Base-by-base conservation (phyloP, 2,797 vertebrate genomes). In the Paratrypauchen microcephalus region DNA sequence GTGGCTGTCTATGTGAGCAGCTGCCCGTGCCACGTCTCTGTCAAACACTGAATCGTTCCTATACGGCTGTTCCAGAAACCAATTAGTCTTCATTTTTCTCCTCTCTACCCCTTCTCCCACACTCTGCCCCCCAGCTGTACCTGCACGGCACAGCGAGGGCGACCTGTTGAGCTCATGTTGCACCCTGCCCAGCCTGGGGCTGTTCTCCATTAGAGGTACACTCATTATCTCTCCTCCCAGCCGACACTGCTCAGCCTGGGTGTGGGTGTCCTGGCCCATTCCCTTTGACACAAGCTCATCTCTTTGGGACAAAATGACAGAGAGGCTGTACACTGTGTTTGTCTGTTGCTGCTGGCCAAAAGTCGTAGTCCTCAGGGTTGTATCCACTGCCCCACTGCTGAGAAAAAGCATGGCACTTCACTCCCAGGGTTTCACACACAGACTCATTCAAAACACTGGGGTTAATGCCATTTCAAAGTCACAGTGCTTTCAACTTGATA, bases 61-160 rank as follows among this genome's bases (percentile, higher is more conserved):
- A 47, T 36, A 84, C 61, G 79, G 74, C 48, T 85, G 87, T 83
- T 87, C 84, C 67, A 85, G 68, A 89, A 94, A 94, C 92, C 88
- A 85, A 92, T 94, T 88, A 1, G 84, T 91, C 91, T 83, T 94
- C 92, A 94, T 94, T 95, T 91, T 87, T 84, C 62, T 86, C 64
- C 83, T 79, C 80, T 90, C 88, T 82, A 84, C 87, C 77, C 73
- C 78, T 68, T 81, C 87, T 76, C 92, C 89, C 78, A 85, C 77
- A 76, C 73, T 79, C 21, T 75, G 73, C 82, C 88, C 88, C 63
- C 66, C 71, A 62, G 71, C 71, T 74, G 85, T 86, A 77, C 87
- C 85, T 57, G 86, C 55, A 23, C 75, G 5, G 71, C 78, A 86
- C 76, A 87, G 81, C 82, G 90, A 81, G 72, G 89, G 85, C 86